These are phyloP conservation scores for Sylvia borin DNA, from an alignment of 2,797 vertebrate genomes.

Conservation along the genomic window DNA sequence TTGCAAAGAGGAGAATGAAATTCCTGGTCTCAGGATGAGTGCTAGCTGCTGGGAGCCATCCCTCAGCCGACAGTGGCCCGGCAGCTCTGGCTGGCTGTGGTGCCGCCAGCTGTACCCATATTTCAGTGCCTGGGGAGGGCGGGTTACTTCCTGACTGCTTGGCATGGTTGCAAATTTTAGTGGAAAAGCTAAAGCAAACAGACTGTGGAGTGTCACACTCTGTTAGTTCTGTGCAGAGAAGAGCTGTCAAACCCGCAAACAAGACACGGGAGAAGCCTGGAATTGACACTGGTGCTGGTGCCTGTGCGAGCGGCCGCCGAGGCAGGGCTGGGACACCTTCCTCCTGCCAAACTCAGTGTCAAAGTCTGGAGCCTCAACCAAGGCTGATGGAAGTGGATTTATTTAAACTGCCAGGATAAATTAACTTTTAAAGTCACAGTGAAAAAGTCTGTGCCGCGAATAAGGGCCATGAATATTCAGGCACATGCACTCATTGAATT, in stretches of 20 bases:
- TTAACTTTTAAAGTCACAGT: slow-evolving; percentile 65
- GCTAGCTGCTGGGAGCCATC: accelerated
- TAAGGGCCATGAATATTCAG: slow-evolving; percentile 72
- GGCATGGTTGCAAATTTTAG: background rate
- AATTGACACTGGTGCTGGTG: background rate
- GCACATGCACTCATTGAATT: slow-evolving; percentile 66
- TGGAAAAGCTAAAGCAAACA: slow-evolving; percentile 29
- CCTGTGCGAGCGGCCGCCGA: background rate
- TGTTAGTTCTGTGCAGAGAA: background rate
- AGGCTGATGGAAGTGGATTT: slow-evolving; percentile 47
- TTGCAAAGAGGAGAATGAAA: background rate
- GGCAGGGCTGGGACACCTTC: background rate
- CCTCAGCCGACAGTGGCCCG: accelerated
- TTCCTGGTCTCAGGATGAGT: background rate
- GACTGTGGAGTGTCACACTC: slow-evolving; percentile 9
- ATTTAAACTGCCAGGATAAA: slow-evolving; percentile 72
- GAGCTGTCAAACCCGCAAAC: slow-evolving; percentile 5
- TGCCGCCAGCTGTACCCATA: accelerated
- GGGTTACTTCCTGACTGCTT: background rate
- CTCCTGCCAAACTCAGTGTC: background rate
- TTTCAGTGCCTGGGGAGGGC: background rate
- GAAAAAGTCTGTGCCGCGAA: slow-evolving; percentile 9
- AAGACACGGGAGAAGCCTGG: background rate
- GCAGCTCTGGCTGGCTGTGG: background rate
- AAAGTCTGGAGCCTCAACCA: slow-evolving; percentile 22